These are phyloP conservation scores for Tiliqua scincoides DNA, from an alignment of 2,113 vertebrate genomes.

Conservation along the genomic window DNA sequence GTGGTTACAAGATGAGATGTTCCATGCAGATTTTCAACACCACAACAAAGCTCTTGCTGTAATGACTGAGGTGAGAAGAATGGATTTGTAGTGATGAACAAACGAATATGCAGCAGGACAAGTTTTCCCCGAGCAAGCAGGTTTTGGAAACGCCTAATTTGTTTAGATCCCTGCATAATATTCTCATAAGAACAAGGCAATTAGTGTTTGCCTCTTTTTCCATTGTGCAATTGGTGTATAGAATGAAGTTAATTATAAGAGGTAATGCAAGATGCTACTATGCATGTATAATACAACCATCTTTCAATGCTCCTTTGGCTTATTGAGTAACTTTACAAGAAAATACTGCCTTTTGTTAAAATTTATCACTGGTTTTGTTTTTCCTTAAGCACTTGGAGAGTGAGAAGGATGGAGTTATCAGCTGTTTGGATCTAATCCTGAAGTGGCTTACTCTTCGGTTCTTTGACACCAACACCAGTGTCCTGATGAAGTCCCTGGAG, in stretches of 20 bases:
- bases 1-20: constrained; percentile 97
- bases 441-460: constrained; percentile 98
- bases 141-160: background rate
- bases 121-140: background rate
- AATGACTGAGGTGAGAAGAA: constrained; percentile 90
- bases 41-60: constrained; percentile 93
- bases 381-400: constrained; percentile 87
- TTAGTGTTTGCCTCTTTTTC: background rate
- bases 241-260: background rate
- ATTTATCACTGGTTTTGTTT: background rate
- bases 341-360: background rate
- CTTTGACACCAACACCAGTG: constrained; percentile 98
- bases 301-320: background rate
- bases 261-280: background rate
- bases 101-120: background rate
- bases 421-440: constrained; percentile 93
- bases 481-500: constrained; percentile 95
- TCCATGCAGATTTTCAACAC: constrained; percentile 95
- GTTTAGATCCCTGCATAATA: constrained; percentile 4
- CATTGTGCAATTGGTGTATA: background rate
- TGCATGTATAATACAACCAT: background rate
- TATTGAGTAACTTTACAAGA: background rate
- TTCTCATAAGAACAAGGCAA: background rate
- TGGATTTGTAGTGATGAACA: background rate
- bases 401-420: constrained; percentile 91